These are phyloP conservation scores for Cremastinae sp. DNA, from an alignment of 2,888 invertebrate genomes.

Conservation along the genomic window DNA sequence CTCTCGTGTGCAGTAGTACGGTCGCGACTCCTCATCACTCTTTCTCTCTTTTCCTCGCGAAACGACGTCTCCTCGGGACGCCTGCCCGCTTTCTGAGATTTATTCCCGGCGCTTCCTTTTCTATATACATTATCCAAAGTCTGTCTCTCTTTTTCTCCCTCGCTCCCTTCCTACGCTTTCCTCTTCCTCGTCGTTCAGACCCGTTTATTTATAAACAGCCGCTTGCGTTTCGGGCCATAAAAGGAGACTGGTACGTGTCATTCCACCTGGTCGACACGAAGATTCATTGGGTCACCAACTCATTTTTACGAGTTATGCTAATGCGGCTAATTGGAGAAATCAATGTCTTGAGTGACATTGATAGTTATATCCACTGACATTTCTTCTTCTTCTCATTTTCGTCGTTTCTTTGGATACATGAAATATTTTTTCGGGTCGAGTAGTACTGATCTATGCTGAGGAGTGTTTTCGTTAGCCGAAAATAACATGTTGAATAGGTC, in stretches of 20 bases:
- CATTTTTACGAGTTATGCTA: conserved; percentile 20
- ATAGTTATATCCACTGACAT: not conserved
- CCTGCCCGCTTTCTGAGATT: conserved; percentile 52
- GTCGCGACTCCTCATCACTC: conserved; percentile 40
- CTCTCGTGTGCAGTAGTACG: conserved; percentile 36
- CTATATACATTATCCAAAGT: conserved; percentile 16
- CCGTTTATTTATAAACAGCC: conserved; percentile 53
- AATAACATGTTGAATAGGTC: not conserved
- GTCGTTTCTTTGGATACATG: not conserved
- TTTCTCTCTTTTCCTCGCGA: conserved; percentile 42
- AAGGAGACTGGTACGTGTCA: conserved; percentile 46
- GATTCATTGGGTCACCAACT: conserved; percentile 37
- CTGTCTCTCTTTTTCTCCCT: conserved; percentile 9
- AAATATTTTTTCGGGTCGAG: not conserved
- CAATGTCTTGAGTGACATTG: not conserved
- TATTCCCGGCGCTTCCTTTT: conserved; percentile 55
- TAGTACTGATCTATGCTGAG: not conserved
- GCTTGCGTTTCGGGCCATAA: conserved; percentile 50
- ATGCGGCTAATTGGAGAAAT: conserved; percentile 26
- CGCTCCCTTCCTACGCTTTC: conserved; percentile 3
- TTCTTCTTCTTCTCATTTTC: not conserved
- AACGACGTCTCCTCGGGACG: conserved; percentile 58
- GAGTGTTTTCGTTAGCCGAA: not conserved
- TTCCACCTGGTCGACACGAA: conserved; percentile 34
- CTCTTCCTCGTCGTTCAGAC: conserved; percentile 8